Evolutionary conservation across 2,113 vertebrate genomes (phyloP).

Genomic region (Pygoscelis antarcticus): DNA sequence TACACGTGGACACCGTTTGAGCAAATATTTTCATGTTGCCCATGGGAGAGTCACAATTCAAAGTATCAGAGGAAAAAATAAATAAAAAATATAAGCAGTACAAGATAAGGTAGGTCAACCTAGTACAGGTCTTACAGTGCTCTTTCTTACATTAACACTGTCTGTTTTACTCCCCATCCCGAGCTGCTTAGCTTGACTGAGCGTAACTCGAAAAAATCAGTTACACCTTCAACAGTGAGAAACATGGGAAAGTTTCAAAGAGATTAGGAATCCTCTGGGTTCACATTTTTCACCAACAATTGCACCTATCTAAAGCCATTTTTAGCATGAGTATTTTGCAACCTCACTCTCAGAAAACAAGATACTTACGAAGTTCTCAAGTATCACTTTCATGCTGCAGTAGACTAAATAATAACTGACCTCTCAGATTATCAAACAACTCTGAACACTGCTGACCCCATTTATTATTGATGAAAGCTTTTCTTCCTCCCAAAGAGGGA

Average conservation of each 20-base stretch:
- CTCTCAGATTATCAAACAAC: background rate
- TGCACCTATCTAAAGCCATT: background rate
- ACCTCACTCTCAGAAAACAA: background rate
- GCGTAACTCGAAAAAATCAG: accelerated
- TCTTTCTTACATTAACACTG: background rate
- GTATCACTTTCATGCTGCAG: background rate
- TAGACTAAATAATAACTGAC: background rate
- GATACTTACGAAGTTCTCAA: background rate
- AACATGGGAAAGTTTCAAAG: background rate
- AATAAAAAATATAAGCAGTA: background rate
- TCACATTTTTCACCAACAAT: background rate
- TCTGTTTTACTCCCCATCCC: background rate
- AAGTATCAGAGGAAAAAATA: background rate
- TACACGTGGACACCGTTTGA: background rate
- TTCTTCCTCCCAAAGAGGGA: background rate
- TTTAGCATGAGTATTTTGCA: background rate
- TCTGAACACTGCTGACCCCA: background rate
- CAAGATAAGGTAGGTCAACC: background rate
- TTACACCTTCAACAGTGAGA: background rate
- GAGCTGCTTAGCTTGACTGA: background rate
- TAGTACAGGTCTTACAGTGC: background rate
- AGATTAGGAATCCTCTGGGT: background rate
- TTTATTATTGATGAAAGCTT: background rate
- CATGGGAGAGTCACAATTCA: background rate
- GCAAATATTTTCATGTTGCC: background rate